A percentile compares a stretch with the other conserved stretches of the same genome.
phyloP scores from a whole-genome alignment of 2,888 invertebrate species.

The Dolichopus griseipennis region DNA sequence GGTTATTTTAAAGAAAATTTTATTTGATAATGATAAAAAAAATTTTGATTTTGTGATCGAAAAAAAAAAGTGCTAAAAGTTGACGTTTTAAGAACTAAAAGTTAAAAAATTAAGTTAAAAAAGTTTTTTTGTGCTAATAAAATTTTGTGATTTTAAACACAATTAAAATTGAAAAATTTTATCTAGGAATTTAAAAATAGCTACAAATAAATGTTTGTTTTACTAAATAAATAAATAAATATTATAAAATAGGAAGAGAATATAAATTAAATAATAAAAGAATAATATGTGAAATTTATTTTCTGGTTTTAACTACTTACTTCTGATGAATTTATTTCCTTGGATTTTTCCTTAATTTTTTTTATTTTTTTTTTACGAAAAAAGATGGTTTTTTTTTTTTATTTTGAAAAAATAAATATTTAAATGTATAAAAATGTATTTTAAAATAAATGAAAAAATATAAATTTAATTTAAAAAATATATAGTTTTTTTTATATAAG shows the following conservation, averaged over 20 bases:
- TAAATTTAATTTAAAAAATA: neutral
- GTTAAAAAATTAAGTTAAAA: too few relatives aligned
- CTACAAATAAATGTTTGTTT: too few relatives aligned
- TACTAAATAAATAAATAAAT: neutral
- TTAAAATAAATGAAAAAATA: neutral
- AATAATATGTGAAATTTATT: neutral
- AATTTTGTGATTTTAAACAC: too few relatives aligned
- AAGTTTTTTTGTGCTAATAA: too few relatives aligned
- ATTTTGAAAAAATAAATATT: neutral
- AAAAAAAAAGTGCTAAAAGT: too few relatives aligned
- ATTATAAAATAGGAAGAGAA: conserved; percentile 14
- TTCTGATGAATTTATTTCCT: conserved; percentile 13
- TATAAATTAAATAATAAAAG: conserved; percentile 15
- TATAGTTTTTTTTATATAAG: neutral
- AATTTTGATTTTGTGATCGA: too few relatives aligned
- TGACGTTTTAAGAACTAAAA: too few relatives aligned
- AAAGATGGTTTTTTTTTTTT: neutral
- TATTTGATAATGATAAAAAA: too few relatives aligned
- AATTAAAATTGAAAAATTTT: too few relatives aligned
- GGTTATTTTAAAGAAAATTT: too few relatives aligned
- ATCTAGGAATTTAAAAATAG: too few relatives aligned
- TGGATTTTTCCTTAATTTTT: conserved; percentile 9
- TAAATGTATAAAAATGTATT: conserved; percentile 2
- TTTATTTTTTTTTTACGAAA: neutral
- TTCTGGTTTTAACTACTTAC: conserved; percentile 12